A percentile compares a stretch with the other conserved stretches of the same genome.
Conservation (phyloP, 1,140 invertebrate species). For the Pseudomyrmex flavicornis region DNA sequence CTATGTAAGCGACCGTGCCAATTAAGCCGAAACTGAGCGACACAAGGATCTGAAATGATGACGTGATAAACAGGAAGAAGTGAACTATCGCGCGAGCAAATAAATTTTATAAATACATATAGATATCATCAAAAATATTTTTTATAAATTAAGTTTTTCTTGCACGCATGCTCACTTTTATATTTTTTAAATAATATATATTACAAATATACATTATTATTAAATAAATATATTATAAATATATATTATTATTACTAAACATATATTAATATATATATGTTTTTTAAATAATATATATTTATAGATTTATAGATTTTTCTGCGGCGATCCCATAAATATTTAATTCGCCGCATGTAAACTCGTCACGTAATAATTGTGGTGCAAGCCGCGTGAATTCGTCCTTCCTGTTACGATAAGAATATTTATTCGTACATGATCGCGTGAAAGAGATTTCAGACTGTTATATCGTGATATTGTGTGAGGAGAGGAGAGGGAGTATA, state of each 20-base stretch:
- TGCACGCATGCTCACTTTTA: no score
- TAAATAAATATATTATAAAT: no score
- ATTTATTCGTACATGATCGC: slow-evolving; percentile 9
- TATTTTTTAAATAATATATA: no score
- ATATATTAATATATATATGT: no score
- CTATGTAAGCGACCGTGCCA: slow-evolving; percentile 83
- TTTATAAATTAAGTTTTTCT: neutral
- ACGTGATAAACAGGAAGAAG: slow-evolving; percentile 47
- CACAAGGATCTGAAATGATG: slow-evolving; percentile 43
- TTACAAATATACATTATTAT: no score
- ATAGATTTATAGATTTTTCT: neutral
- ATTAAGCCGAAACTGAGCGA: slow-evolving; percentile 79
- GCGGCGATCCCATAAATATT: neutral
- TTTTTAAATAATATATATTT: no score
- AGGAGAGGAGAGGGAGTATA: neutral
- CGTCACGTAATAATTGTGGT: no score
- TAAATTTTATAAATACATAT: neutral
- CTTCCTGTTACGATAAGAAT: neutral
- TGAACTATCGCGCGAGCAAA: neutral
- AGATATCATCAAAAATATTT: neutral
- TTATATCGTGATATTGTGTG: slow-evolving; percentile 27
- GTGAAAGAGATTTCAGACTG: slow-evolving; percentile 7
- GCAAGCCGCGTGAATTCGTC: slow-evolving; percentile 5
- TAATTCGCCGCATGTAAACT: neutral
- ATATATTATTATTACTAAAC: no score